Percentiles rank a stretch among this genome's conserved stretches.
These are phyloP conservation scores for Agrotis segetum DNA, from an alignment of 2,888 invertebrate species.

Conservation along the genomic window DNA sequence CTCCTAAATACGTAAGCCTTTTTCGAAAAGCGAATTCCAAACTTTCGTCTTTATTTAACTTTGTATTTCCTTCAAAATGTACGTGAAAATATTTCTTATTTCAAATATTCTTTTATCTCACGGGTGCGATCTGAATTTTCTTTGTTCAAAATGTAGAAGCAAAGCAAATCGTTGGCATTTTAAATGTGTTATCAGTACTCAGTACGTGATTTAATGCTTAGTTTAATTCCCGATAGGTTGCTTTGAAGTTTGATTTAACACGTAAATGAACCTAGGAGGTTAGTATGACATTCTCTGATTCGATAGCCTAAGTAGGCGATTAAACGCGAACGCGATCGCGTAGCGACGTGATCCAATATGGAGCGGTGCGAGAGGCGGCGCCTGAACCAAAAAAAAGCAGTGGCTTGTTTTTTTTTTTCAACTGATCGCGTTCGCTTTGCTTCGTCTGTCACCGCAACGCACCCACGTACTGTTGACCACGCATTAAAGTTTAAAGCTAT, in stretches of 20 bases:
- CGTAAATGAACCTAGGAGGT: conserved; percentile 29
- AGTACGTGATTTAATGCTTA: conserved; percentile 74
- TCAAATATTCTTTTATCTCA: conserved; percentile 50
- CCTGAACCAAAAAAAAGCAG: no score
- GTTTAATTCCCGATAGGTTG: conserved; percentile 65
- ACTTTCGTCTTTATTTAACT: conserved; percentile 40
- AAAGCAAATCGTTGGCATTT: conserved; percentile 62
- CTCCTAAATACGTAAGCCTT: conserved; percentile 35
- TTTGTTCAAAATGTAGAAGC: conserved; percentile 76
- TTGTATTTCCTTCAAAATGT: conserved; percentile 47
- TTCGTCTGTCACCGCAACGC: no score
- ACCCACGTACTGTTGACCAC: no score
- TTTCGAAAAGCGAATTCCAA: conserved; percentile 19
- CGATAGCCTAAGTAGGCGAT: no score
- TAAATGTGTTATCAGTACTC: conserved; percentile 77
- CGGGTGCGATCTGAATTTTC: conserved; percentile 66
- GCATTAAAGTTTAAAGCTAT: no score
- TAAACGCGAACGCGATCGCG: background rate
- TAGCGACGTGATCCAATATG: no score
- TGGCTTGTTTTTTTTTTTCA: no score
- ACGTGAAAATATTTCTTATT: conserved; percentile 62
- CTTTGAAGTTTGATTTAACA: conserved; percentile 22
- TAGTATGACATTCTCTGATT: conserved; percentile 1
- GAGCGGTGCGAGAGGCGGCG: no score
- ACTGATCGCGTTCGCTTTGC: no score